Evolutionary conservation across 1,140 invertebrate genomes (phyloP).

Genomic region (Tetramorium parvispinum): DNA sequence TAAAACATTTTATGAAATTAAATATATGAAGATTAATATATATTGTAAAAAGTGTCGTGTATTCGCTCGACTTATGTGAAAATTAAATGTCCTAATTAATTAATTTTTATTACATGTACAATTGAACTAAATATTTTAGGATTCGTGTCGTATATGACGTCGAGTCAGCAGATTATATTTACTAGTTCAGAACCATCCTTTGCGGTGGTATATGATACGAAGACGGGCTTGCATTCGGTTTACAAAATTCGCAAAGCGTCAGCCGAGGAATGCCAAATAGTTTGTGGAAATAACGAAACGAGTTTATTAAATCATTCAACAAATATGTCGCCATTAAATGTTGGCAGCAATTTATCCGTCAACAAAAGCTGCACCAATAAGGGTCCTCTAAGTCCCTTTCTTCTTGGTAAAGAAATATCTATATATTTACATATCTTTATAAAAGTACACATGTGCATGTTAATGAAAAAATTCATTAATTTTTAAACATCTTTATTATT

Average conservation of each 20-base stretch:
- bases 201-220: slow-evolving; percentile 91
- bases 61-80: not conserved
- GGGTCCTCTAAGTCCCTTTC: slow-evolving; percentile 78
- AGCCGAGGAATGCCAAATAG: slow-evolving; percentile 89
- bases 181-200: slow-evolving; percentile 89
- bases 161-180: slow-evolving; percentile 87
- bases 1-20: slow-evolving; percentile 43
- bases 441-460: not conserved
- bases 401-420: slow-evolving; percentile 76
- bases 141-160: slow-evolving; percentile 86
- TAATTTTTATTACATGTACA: not conserved
- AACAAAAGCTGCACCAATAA: slow-evolving; percentile 78
- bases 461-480: not conserved
- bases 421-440: not conserved
- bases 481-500: not conserved
- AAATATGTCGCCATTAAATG: slow-evolving; percentile 77
- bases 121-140: slow-evolving; percentile 72
- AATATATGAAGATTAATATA: not conserved
- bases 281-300: slow-evolving; percentile 86
- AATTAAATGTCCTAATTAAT: slow-evolving; percentile 6
- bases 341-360: slow-evolving; percentile 73
- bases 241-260: slow-evolving; percentile 92
- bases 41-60: not conserved
- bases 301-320: slow-evolving; percentile 85
- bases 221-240: slow-evolving; percentile 92